Evolutionary conservation across 2,113 vertebrate species (phyloP), one percentile per base, ranked within the genome.

Genomic region (Misgurnus anguillicaudatus): DNA sequence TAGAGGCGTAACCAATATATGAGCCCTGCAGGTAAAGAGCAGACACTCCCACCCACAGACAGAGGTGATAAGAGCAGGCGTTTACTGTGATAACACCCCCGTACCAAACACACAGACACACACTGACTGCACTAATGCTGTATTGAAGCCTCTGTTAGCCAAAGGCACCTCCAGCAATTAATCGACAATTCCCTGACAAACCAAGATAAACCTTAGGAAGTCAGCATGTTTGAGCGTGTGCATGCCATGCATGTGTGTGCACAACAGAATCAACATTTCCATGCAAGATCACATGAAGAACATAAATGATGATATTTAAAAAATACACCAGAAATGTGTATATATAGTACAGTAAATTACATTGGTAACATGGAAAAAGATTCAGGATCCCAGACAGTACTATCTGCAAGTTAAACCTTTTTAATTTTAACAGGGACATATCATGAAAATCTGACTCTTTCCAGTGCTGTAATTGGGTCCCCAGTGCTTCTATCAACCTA

Each of bases 71-170:
- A 85, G 77, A 66, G 24, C 58, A 73, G 80, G 58, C 83, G 76
- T 73, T 84, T 47, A 75, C n/a, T 47, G 71, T 75, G 87, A 89
- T 89, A 87, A 86, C 78, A 58, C 84, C 58, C 57, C 62, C 16
- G 73, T 79, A 73, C 82, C 65, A 61, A 66, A 66, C 24, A 17
- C 75, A 72, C 47, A 51, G 14, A 60, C 60, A 63, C 7, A 38
- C 60, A 31, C 24, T 31, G 24, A 47, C 45, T 48, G 42, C 48
- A 51, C 3, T 24, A 39, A 17, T 77, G 64, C 38, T 31, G 75
- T 68, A 36, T 48, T 42, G 64, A 58, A 72, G 53, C 47, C 45
- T 80, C 69, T 47, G 48, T 57, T 53, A 21, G 75, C 82, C 77
- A 84, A 16, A 24, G 80, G 84, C 58, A 60, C 67, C 39, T 60